phyloP scores from a whole-genome alignment of 1,140 invertebrate genomes.

The Bactericera cockerelli region DNA sequence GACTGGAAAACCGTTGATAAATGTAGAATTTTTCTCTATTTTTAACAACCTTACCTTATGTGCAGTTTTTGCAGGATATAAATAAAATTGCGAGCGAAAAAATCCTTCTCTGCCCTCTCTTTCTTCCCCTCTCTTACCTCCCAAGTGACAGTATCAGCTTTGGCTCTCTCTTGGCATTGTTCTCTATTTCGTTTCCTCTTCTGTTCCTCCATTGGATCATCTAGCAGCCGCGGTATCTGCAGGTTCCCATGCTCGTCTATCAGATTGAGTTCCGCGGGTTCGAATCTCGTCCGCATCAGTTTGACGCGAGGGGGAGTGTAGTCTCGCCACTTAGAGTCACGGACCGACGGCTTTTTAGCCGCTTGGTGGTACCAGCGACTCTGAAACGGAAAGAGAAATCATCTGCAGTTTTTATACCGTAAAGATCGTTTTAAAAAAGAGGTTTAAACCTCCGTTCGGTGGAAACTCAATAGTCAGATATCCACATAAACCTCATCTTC shows the following conservation, averaged over 20 bases:
- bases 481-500: too few relatives aligned
- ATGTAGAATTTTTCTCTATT: too few relatives aligned
- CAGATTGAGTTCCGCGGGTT: neutral
- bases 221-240: neutral
- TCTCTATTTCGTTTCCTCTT: neutral
- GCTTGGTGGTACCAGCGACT: neutral
- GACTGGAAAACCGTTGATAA: too few relatives aligned
- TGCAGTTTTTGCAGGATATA: too few relatives aligned
- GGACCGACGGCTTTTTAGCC: neutral
- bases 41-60: too few relatives aligned
- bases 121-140: too few relatives aligned
- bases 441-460: too few relatives aligned
- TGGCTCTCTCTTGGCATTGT: neutral
- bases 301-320: neutral
- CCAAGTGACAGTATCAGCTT: conserved; percentile 1
- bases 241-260: neutral
- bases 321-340: neutral
- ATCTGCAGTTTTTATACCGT: too few relatives aligned
- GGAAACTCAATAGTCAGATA: too few relatives aligned
- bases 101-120: too few relatives aligned
- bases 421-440: too few relatives aligned
- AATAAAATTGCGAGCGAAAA: too few relatives aligned
- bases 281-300: neutral
- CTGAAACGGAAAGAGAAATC: neutral
- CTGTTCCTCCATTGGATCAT: neutral